Base-by-base conservation (phyloP, 2,797 vertebrate species). In the Thalassophryne amazonica region DNA sequence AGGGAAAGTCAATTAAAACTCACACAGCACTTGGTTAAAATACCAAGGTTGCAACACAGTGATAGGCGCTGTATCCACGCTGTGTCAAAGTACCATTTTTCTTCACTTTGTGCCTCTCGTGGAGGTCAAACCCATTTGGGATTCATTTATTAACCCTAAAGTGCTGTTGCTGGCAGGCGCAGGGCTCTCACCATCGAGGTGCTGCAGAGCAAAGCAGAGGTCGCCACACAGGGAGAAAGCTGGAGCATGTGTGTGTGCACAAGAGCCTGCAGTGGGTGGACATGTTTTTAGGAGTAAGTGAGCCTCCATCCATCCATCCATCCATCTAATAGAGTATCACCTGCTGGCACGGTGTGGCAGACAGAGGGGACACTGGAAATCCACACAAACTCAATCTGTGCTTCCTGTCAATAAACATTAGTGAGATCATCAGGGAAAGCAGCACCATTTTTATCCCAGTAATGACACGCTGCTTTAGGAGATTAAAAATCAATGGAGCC, bases 131-230 rank as follows among this genome's bases (percentile, higher is more conserved):
- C 39, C 62, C 64, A 79, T 88, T 69, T 84, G 64, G 52, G 67
- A 39, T 76, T 78, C 78, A 87, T 88, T 88, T 87, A 86, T 84
- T 88, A 85, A 83, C 81, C 73, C 69, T 60, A 69, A 82, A 86
- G 74, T 67, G 60, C 73, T 78, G 73, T 68, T 45, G 50, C 63
- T 79, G 78, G 72, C 78, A 81, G 76, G 52, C 59, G 49, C 16
- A 10, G 30, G 18, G 40, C 52, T 71, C 51, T 32, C 41, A 16
- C 41, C 6, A 6, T 31, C 11, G 6, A 27, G 27, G 56, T 47
- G 62, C 57, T 32, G 48, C 19, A 13, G 30, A 46, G 42, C 47
- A 38, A 48, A 29, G 12, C 55, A 56, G 62, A 76, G 63, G 77
- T 70, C 29, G 4, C 42, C 30, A 27, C 29, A 35, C 28, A 9